A percentile compares a stretch with the other conserved stretches of the same genome.
phyloP scores from a whole-genome alignment of 2,113 vertebrate genomes.

The Dolichotis patagonum region DNA sequence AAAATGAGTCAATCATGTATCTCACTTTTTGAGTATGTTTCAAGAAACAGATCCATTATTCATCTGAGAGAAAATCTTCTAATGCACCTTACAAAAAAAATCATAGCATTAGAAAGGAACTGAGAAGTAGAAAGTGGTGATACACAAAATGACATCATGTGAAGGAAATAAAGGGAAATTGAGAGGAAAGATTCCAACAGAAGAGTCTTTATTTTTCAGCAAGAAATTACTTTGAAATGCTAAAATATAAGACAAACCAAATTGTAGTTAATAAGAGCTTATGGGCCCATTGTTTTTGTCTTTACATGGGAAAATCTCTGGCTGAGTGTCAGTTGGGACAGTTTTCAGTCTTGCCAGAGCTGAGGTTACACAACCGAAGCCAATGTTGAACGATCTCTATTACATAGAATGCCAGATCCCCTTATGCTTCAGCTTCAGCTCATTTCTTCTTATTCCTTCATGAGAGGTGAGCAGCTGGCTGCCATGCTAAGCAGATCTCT shows the following conservation, averaged over 20 bases:
- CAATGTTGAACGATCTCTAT: conserved; percentile 35
- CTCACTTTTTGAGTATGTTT: background rate
- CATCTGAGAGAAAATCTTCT: background rate
- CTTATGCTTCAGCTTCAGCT: conserved; percentile 26
- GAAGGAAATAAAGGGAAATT: background rate
- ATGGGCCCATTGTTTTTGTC: background rate
- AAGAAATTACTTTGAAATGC: conserved; percentile 56
- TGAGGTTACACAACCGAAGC: conserved; percentile 57
- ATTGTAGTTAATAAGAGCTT: conserved; percentile 11
- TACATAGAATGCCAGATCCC: conserved; percentile 49
- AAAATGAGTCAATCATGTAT: background rate
- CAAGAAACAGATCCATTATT: background rate
- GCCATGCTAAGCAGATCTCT: conserved; percentile 64
- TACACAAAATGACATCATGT: background rate
- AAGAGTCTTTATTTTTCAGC: conserved; percentile 34
- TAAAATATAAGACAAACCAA: conserved; percentile 52
- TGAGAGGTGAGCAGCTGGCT: conserved; percentile 76
- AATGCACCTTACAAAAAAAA: background rate
- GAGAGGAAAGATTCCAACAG: background rate
- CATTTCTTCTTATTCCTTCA: conserved; percentile 39
- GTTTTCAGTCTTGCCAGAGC: conserved; percentile 7
- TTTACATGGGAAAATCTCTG: conserved; percentile 9
- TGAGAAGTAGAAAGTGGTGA: background rate
- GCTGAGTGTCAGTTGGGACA: conserved; percentile 29
- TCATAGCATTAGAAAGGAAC: background rate